Percentiles rank a stretch among this genome's conserved stretches.
phyloP scores from a whole-genome alignment of 2,113 vertebrate species.

The Prochilodus magdalenae region DNA sequence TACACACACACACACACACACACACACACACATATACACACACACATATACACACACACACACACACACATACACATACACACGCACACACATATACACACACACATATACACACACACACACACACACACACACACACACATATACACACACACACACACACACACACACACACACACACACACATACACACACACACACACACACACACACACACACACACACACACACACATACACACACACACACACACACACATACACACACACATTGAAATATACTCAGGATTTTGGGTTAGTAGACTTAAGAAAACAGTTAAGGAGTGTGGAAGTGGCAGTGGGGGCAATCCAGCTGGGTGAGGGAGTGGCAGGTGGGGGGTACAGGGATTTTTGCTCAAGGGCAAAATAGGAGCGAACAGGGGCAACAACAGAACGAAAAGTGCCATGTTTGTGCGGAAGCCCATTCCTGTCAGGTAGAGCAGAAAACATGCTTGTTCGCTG shows the following conservation, averaged over 20 bases:
- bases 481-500: too few relatives aligned
- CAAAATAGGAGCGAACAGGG: too few relatives aligned
- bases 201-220: conserved; percentile 15
- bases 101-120: neutral
- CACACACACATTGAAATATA: too few relatives aligned
- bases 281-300: neutral
- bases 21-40: conserved; percentile 17
- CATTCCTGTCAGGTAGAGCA: too few relatives aligned
- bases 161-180: conserved; percentile 15
- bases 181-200: neutral
- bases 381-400: too few relatives aligned
- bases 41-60: neutral
- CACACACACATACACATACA: conserved; percentile 2
- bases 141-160: conserved; percentile 8
- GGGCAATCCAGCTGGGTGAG: too few relatives aligned
- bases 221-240: neutral
- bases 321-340: neutral
- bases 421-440: too few relatives aligned
- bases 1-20: neutral
- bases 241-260: conserved; percentile 17
- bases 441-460: too few relatives aligned
- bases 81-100: neutral
- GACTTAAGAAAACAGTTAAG: neutral
- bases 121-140: conserved; percentile 3
- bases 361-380: too few relatives aligned